Evolutionary conservation across 2,888 invertebrate species (phyloP).

Genomic region (Lutraria lutraria): DNA sequence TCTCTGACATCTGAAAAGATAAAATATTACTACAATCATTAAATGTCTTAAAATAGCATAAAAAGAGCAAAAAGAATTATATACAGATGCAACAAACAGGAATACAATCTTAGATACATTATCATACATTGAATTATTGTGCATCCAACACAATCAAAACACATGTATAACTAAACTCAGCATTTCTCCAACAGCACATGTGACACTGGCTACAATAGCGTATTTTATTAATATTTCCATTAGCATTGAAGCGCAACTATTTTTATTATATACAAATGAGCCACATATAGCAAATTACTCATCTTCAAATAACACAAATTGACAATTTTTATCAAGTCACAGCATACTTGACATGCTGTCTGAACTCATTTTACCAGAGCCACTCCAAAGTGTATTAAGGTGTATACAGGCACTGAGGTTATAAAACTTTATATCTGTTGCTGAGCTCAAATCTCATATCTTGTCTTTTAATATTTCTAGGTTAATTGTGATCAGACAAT

Average conservation of each 20-base stretch:
- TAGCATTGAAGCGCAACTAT: neutral
- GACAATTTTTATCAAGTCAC: neutral
- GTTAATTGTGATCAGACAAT: too few species aligned
- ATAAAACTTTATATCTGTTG: too few species aligned
- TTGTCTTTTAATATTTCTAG: too few species aligned
- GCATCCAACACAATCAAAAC: neutral
- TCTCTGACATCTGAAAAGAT: neutral
- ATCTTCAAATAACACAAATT: neutral
- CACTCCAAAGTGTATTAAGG: too few species aligned
- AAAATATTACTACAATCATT: neutral
- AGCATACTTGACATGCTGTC: neutral
- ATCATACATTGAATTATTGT: neutral
- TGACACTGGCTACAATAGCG: neutral
- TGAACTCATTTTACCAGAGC: neutral
- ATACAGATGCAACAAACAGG: neutral
- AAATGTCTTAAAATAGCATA: neutral
- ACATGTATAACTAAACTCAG: neutral
- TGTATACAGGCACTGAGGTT: too few species aligned
- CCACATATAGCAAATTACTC: neutral
- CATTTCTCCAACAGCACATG: neutral
- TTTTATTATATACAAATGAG: neutral
- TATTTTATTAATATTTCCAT: neutral
- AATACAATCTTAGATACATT: neutral
- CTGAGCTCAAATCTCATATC: too few species aligned
- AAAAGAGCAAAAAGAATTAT: neutral